A percentile compares a stretch with the other conserved stretches of the same genome.
phyloP scores from a whole-genome alignment of 2,797 vertebrate species.

The Caiman crocodilus region DNA sequence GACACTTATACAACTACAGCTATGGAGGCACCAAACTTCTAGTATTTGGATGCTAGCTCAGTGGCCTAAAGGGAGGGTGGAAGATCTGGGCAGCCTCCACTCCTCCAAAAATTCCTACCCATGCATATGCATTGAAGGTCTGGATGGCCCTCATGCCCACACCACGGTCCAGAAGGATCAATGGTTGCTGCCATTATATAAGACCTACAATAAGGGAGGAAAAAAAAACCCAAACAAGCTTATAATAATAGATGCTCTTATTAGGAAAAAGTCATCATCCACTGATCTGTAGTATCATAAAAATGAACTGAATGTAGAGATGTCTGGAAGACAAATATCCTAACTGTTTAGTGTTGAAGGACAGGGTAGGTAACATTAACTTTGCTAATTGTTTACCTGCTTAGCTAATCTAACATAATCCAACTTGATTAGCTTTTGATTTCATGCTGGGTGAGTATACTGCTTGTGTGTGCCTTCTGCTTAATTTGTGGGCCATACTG shows the following conservation, averaged over 20 bases:
- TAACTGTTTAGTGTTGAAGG: slow-evolving; percentile 63
- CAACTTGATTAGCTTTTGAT: slow-evolving; percentile 78
- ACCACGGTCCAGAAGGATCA: too few species aligned
- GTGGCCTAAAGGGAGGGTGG: too few species aligned
- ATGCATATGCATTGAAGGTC: too few species aligned
- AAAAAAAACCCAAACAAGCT: not conserved
- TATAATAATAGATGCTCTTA: rapidly evolving
- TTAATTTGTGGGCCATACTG: slow-evolving; percentile 79
- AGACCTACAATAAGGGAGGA: not conserved
- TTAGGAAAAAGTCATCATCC: not conserved
- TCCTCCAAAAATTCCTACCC: too few species aligned
- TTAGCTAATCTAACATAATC: slow-evolving; percentile 73
- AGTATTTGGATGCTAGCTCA: too few species aligned
- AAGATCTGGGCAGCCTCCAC: too few species aligned
- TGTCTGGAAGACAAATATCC: slow-evolving; percentile 43
- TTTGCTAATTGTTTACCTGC: slow-evolving; percentile 74
- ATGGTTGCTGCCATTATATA: not conserved
- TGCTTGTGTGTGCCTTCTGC: slow-evolving; percentile 70
- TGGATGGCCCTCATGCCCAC: too few species aligned
- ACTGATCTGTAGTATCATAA: not conserved
- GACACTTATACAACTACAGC: too few species aligned
- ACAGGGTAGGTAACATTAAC: slow-evolving; percentile 65
- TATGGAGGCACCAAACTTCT: too few species aligned
- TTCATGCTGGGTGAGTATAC: slow-evolving; percentile 79
- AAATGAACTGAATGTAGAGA: not conserved